These are phyloP conservation scores for Polypterus bichir DNA, from an alignment of 2,113 vertebrate species.

Conservation along the genomic window DNA sequence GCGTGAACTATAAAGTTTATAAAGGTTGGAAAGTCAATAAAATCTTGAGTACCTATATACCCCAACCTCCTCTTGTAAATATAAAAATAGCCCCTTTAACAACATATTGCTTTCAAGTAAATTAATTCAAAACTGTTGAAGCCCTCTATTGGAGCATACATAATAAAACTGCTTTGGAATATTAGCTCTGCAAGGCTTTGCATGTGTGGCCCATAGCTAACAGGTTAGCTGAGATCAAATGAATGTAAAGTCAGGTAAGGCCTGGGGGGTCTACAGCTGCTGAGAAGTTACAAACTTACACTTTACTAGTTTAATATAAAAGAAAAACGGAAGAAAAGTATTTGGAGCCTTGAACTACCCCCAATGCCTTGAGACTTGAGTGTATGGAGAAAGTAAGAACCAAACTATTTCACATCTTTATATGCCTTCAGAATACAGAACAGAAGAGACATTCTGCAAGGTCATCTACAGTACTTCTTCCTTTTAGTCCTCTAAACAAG, in stretches of 20 bases:
- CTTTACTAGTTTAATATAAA: too few relatives aligned
- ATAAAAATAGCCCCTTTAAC: slow-evolving; percentile 12
- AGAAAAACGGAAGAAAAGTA: too few relatives aligned
- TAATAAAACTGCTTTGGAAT: background rate
- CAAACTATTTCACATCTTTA: too few relatives aligned
- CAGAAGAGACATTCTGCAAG: too few relatives aligned
- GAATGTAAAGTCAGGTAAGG: background rate
- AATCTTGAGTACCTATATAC: slow-evolving; percentile 8
- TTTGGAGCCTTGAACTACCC: too few relatives aligned
- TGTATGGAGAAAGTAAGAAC: too few relatives aligned
- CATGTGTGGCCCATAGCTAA: background rate
- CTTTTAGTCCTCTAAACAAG: too few relatives aligned
- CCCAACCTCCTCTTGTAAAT: slow-evolving; percentile 18
- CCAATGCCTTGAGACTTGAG: too few relatives aligned
- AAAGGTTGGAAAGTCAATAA: slow-evolving; percentile 19
- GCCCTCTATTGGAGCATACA: background rate
- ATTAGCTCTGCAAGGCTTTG: background rate
- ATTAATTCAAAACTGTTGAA: slow-evolving; percentile 7
- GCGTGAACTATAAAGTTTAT: slow-evolving; percentile 10
- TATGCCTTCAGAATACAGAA: too few relatives aligned
- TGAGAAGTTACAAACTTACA: background rate
- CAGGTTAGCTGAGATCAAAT: background rate
- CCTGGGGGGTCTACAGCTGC: background rate
- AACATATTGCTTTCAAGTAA: slow-evolving; percentile 5
- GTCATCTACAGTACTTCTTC: too few relatives aligned